Evolutionary conservation across 2,113 vertebrate species (phyloP).

Genomic region (Callithrix jacchus): DNA sequence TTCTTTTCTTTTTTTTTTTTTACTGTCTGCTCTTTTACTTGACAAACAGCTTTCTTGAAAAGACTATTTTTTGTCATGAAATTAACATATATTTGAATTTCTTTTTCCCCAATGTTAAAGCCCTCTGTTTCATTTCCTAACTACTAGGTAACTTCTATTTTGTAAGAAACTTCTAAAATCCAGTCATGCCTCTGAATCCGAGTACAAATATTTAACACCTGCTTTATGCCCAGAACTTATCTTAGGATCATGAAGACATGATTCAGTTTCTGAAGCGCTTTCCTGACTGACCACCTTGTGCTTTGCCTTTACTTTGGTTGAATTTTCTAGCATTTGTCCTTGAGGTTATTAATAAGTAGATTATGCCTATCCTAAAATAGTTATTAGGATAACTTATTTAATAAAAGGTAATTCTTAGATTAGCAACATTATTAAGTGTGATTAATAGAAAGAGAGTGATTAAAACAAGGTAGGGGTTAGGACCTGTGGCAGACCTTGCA

Average conservation of each 20-base stretch:
- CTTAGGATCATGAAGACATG: not conserved
- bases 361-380: not conserved
- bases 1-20: not conserved
- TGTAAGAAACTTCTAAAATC: not conserved
- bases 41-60: not conserved
- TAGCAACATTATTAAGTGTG: not conserved
- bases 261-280: not conserved
- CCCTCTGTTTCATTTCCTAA: slow-evolving; percentile 52
- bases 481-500: not conserved
- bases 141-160: not conserved
- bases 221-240: not conserved
- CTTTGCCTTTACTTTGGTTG: not conserved
- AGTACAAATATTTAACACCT: not conserved
- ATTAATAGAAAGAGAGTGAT: not conserved
- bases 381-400: not conserved
- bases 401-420: not conserved
- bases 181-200: not conserved
- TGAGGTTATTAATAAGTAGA: not conserved
- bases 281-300: not conserved
- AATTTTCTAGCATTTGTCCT: not conserved
- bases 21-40: not conserved
- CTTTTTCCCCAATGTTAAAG: slow-evolving; percentile 12
- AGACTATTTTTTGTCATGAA: not conserved
- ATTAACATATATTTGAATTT: not conserved
- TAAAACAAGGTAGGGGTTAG: not conserved